These are phyloP conservation scores for Alitta virens DNA, from an alignment of 2,888 invertebrate species.

Conservation along the genomic window DNA sequence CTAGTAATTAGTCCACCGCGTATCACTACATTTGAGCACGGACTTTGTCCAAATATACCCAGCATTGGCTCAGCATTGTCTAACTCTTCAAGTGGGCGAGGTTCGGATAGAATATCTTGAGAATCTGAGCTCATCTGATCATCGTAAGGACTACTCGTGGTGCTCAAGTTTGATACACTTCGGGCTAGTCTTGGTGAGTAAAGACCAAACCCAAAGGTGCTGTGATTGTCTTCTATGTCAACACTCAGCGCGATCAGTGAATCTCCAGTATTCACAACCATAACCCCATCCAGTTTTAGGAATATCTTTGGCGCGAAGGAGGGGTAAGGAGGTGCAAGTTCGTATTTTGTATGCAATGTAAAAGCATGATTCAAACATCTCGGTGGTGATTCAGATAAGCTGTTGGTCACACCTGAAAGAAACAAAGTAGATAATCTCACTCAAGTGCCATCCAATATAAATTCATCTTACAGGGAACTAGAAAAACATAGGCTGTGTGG, in stretches of 20 bases:
- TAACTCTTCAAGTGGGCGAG: slow-evolving; percentile 8
- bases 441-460: too few species aligned
- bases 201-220: slow-evolving; percentile 22
- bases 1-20: slow-evolving; percentile 8
- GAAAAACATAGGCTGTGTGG: too few species aligned
- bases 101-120: slow-evolving; percentile 4
- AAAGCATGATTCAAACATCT: slow-evolving; percentile 82
- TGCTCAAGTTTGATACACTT: slow-evolving; percentile 26
- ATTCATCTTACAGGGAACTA: too few species aligned
- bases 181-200: slow-evolving; percentile 29
- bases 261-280: slow-evolving; percentile 82
- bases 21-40: slow-evolving; percentile 12
- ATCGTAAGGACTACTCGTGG: slow-evolving; percentile 24
- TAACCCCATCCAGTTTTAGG: slow-evolving; percentile 62
- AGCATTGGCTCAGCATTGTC: slow-evolving; percentile 14
- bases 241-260: slow-evolving; percentile 72
- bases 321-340: slow-evolving; percentile 67
- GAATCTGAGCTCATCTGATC: slow-evolving; percentile 23
- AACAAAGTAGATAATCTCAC: too few species aligned
- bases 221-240: slow-evolving; percentile 60
- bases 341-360: slow-evolving; percentile 87
- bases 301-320: slow-evolving; percentile 62
- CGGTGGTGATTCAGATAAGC: slow-evolving; percentile 21
- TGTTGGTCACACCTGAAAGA: slow-evolving; percentile 16
- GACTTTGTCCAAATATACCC: slow-evolving; percentile 15